phyloP scores from a whole-genome alignment of 2,113 vertebrate species.

The Rattus rattus region DNA sequence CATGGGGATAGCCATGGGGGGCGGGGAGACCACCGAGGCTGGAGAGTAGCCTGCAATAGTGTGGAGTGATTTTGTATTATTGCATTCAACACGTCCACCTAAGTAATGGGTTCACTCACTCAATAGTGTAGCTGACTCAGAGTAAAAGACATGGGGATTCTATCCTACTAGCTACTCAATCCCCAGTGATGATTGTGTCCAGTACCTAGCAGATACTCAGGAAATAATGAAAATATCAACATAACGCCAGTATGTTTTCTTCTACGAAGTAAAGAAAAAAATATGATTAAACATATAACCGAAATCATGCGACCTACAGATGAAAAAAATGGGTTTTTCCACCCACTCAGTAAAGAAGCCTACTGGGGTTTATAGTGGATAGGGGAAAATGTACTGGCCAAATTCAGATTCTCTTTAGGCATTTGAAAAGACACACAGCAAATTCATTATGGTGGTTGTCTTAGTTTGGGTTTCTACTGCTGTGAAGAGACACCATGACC shows the following conservation, averaged over 20 bases:
- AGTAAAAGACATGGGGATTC: not conserved
- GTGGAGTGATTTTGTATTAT: too few species aligned
- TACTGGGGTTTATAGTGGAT: not conserved
- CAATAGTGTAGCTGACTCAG: not conserved
- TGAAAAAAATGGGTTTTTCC: not conserved
- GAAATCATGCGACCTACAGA: not conserved
- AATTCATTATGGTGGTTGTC: not conserved
- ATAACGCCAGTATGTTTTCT: not conserved
- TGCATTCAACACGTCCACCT: not conserved
- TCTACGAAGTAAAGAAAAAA: conserved; percentile 42
- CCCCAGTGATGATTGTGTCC: not conserved
- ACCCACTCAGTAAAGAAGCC: not conserved
- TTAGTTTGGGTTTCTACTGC: too few species aligned
- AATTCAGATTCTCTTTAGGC: not conserved
- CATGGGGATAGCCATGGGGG: too few species aligned
- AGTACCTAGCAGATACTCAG: not conserved
- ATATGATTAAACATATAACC: not conserved
- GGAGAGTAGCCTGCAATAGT: too few species aligned
- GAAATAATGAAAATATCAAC: not conserved
- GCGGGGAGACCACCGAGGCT: too few species aligned
- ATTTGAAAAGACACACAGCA: not conserved
- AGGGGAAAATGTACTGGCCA: not conserved
- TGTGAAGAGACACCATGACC: too few species aligned
- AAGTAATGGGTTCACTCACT: not conserved
- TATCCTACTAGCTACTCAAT: not conserved